Conservation (phyloP, 2,797 vertebrate genomes). For the Sternotherus odoratus region DNA sequence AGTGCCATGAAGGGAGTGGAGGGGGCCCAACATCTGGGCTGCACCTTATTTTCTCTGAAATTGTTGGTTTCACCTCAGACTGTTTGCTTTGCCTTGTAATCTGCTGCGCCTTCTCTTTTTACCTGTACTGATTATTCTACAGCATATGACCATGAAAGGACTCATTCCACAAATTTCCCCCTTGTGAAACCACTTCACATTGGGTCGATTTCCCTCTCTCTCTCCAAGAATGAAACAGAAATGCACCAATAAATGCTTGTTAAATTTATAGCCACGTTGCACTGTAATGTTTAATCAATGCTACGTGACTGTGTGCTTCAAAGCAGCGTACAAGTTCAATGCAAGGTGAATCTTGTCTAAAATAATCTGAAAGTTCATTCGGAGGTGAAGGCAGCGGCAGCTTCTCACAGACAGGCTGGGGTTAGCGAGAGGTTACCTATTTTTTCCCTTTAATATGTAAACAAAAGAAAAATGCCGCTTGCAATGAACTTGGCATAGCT, state of each 20-base stretch:
- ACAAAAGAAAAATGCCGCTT: slow-evolving; percentile 39
- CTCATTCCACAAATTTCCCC: neutral
- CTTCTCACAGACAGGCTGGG: slow-evolving; percentile 83
- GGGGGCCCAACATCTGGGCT: neutral
- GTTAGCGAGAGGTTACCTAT: slow-evolving; percentile 79
- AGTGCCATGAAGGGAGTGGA: neutral
- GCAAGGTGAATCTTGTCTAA: slow-evolving; percentile 87
- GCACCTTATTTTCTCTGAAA: neutral
- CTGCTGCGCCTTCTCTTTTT: neutral
- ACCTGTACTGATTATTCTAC: neutral
- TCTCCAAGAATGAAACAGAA: neutral
- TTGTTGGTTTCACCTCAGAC: neutral
- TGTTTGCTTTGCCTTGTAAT: too few species aligned
- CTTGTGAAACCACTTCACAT: rapidly evolving
- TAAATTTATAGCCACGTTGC: slow-evolving; percentile 74
- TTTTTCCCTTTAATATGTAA: slow-evolving; percentile 52
- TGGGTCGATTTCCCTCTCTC: neutral
- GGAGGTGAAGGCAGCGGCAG: slow-evolving; percentile 90
- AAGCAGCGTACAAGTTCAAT: slow-evolving; percentile 83
- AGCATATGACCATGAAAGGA: neutral
- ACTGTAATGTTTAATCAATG: slow-evolving; percentile 77
- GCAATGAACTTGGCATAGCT: slow-evolving; percentile 72
- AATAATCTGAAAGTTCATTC: slow-evolving; percentile 90
- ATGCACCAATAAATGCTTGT: slow-evolving; percentile 52
- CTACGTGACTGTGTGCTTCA: slow-evolving; percentile 80